These are phyloP conservation scores for Rhinoptilus africanus DNA, from an alignment of 2,113 vertebrate species.

Conservation along the genomic window DNA sequence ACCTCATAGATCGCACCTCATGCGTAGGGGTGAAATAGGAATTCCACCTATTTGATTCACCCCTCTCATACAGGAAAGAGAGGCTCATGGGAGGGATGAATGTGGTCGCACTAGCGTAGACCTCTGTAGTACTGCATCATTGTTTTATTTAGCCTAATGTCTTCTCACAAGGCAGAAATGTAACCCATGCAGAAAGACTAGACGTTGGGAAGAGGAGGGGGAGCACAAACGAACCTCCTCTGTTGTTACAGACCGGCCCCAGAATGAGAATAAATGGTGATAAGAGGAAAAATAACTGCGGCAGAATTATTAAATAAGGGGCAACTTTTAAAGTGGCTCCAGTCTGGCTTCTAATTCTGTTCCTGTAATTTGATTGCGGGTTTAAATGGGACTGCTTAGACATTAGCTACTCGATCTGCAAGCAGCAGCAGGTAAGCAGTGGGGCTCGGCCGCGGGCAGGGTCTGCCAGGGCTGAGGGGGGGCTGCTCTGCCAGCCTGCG, in stretches of 20 bases:
- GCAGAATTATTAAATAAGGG: constrained; percentile 50
- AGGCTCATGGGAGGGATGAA: neutral
- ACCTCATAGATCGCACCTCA: neutral
- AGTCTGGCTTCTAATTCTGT: constrained; percentile 66
- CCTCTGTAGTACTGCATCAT: neutral
- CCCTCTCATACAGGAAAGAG: neutral
- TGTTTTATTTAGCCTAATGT: neutral
- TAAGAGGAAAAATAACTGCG: constrained; percentile 35
- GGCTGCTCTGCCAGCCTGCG: neutral
- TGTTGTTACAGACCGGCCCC: neutral
- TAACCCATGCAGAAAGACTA: neutral
- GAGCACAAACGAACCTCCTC: neutral
- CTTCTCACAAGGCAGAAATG: neutral
- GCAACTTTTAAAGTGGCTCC: constrained; percentile 58
- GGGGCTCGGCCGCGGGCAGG: fast-evolving
- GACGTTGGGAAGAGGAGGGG: neutral
- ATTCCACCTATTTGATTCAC: neutral
- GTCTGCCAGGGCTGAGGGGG: neutral
- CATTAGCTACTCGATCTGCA: constrained; percentile 1
- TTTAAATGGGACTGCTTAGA: constrained; percentile 40
- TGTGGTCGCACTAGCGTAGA: neutral
- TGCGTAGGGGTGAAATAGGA: neutral
- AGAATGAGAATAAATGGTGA: constrained; percentile 51
- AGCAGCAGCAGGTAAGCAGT: constrained; percentile 8
- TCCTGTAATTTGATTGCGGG: constrained; percentile 50